Evolutionary conservation across 2,888 invertebrate species (phyloP), one percentile per base, ranked within the genome.

Genomic region (Drosophila rellima): DNA sequence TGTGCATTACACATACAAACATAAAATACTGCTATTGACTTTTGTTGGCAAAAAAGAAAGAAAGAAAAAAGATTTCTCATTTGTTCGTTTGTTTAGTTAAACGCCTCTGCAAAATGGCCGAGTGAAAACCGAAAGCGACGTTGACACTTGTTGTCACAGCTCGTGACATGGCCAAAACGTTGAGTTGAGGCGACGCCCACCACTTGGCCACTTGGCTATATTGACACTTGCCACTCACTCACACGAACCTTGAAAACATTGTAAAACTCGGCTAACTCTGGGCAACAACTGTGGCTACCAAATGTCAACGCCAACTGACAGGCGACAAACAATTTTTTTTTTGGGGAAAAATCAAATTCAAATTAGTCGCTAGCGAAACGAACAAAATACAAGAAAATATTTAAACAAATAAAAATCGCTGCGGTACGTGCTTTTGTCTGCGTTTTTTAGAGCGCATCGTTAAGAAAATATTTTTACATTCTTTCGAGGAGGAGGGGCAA

Each of bases 321-420:
- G 82, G 51, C 68, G 74, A 71, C 89, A 82, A 82, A 65, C 71
- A 65, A 68, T 31, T 48, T 15, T 20, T 42, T 79, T 85, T 69
- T 57, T 26, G 26, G 73, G 50, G 48, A 56, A 80, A 86, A 86
- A 74, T 74, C 68, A 66, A 82, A 79, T 70, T 87, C 87, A 87
- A 84, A 84, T 87, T 89, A 87, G 87, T 80, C 51, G 59, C 77
- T 51, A 57, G 54, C 48, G 63, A 75, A 78, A 56, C 40, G 13
- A 5, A 55, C 39, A 67, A 64, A 80, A 63, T 44, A 47, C 65
- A 72, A 82, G 11, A 40, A 70, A 86, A 88, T 88, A 87, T 83
- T 88, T 83, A 88, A 88, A 86, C 89, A 82, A 86, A 88, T 85
- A 88, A 85, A 89, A 85, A 89, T 89, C 86, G 68, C 69, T 71